These are phyloP conservation scores for Siniperca obscura DNA, from an alignment of 2,797 vertebrate genomes.

Conservation along the genomic window DNA sequence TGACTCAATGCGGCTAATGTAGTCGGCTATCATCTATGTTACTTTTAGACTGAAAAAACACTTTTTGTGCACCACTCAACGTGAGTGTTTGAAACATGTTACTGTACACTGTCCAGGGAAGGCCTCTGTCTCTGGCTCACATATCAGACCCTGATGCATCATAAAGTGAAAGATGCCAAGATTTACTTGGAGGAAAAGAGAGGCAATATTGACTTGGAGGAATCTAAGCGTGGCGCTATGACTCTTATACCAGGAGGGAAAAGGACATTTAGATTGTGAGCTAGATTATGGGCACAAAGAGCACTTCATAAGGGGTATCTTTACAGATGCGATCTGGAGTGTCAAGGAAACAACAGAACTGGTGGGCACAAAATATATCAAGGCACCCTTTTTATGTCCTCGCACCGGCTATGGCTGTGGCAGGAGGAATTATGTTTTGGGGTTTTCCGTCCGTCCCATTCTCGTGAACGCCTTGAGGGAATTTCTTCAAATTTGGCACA, in stretches of 20 bases:
- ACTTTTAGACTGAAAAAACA: neutral
- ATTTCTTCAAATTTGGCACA: no score
- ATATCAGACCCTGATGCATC: conserved; percentile 40
- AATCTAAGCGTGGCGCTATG: conserved; percentile 30
- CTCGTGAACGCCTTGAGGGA: no score
- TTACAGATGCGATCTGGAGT: conserved; percentile 13
- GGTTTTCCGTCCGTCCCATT: no score
- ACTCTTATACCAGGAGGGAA: conserved; percentile 37
- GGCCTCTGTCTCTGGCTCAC: conserved; percentile 22
- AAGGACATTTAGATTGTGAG: conserved; percentile 49
- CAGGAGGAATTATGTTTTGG: no score
- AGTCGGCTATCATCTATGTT: neutral
- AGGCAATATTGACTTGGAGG: conserved; percentile 37
- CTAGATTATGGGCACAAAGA: conserved; percentile 44
- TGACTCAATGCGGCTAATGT: neutral
- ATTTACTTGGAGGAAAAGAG: conserved; percentile 16
- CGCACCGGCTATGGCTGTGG: no score
- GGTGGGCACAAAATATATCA: neutral
- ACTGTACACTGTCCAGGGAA: neutral
- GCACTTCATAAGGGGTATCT: conserved; percentile 25
- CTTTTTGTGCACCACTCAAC: neutral
- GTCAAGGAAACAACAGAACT: conserved; percentile 13
- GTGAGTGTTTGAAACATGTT: neutral
- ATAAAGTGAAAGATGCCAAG: conserved; percentile 37
- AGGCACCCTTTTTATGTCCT: neutral